Evolutionary conservation across 2,888 invertebrate species (phyloP).

Genomic region (Mimachlamys varia): DNA sequence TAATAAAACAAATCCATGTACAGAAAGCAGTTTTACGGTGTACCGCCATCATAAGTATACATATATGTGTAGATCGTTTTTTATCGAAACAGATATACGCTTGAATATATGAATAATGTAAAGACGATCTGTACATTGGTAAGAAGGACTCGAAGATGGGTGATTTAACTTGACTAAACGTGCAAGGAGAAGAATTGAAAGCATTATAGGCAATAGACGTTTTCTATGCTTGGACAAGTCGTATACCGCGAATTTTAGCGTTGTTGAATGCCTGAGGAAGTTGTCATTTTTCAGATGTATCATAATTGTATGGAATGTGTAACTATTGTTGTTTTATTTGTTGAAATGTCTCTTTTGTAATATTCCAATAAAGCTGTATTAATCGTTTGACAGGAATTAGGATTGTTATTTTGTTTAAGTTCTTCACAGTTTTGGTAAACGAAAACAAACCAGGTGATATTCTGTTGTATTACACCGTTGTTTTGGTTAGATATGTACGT

Average conservation of each 20-base stretch:
- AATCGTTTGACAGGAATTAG: neutral
- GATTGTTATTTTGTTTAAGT: neutral
- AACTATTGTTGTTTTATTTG: neutral
- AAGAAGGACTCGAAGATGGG: neutral
- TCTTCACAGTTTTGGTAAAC: too few species aligned
- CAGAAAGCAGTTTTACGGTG: neutral
- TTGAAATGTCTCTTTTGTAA: neutral
- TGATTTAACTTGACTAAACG: neutral
- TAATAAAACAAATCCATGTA: neutral
- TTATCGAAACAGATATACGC: neutral
- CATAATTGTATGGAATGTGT: too few species aligned
- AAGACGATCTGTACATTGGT: neutral
- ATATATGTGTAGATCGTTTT: neutral
- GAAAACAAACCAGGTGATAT: neutral
- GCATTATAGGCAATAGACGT: neutral
- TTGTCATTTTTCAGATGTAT: too few species aligned
- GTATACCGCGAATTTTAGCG: neutral
- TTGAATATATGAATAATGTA: constrained; percentile 12
- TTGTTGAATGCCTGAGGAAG: too few species aligned
- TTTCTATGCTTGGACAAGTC: neutral
- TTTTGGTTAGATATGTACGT: neutral
- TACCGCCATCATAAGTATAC: neutral
- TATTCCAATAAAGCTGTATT: neutral
- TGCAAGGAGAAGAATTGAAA: neutral
- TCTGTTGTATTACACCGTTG: neutral